A percentile compares a stretch with the other conserved stretches of the same genome.
Evolutionary conservation across 2,797 vertebrate genomes (phyloP).

Genomic region (Arnoldichthys spilopterus): DNA sequence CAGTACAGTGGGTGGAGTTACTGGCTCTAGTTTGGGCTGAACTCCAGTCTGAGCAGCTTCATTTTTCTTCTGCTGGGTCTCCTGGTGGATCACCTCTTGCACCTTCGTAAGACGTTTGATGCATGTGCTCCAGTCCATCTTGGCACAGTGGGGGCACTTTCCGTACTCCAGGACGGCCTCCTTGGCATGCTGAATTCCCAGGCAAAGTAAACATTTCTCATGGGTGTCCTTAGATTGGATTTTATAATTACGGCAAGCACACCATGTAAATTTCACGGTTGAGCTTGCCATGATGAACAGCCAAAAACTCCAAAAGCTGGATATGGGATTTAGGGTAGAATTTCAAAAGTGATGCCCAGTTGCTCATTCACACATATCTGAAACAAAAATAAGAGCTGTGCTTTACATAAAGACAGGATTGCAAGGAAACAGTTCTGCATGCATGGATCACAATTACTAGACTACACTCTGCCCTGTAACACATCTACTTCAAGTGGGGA

Average conservation of each 20-base stretch:
- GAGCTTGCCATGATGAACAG: constrained; percentile 54
- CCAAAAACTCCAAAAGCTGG: not conserved
- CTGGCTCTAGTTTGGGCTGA: constrained; percentile 43
- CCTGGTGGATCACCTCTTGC: constrained; percentile 60
- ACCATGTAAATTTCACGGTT: constrained; percentile 60
- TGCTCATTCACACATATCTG: not conserved
- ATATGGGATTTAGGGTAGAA: not conserved
- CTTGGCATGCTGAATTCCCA: constrained; percentile 65
- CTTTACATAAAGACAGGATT: too few relatives aligned
- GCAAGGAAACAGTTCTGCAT: too few relatives aligned
- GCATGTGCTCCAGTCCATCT: constrained; percentile 65
- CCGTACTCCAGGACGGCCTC: constrained; percentile 62
- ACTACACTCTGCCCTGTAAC: too few relatives aligned
- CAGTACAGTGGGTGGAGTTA: constrained; percentile 20
- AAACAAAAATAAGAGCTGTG: not conserved
- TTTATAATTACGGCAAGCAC: constrained; percentile 63
- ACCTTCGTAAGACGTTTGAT: constrained; percentile 65
- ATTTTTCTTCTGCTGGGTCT: constrained; percentile 56
- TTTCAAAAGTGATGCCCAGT: not conserved
- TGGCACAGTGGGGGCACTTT: constrained; percentile 64
- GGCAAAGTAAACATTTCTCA: constrained; percentile 60
- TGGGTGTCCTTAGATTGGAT: constrained; percentile 64
- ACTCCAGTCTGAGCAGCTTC: constrained; percentile 50
- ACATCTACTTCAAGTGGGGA: too few relatives aligned
- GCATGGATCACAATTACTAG: too few relatives aligned